These are phyloP conservation scores for Heterohyrax brucei DNA, from an alignment of 2,797 vertebrate genomes.

Conservation along the genomic window DNA sequence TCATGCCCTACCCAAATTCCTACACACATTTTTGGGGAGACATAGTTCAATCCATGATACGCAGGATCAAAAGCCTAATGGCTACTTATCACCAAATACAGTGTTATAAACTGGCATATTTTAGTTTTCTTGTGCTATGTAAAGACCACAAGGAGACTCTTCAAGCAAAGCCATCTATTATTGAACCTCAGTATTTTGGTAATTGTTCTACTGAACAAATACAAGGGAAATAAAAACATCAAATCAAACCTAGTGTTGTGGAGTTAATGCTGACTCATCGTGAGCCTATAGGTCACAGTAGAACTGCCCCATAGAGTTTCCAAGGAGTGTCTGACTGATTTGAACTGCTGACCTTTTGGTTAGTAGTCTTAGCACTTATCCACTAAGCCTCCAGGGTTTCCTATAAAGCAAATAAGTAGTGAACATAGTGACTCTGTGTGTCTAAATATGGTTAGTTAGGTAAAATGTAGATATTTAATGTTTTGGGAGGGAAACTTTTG, in stretches of 20 bases:
- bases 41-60: no score
- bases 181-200: background rate
- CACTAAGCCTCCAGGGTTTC: no score
- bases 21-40: no score
- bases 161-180: background rate
- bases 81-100: background rate
- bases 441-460: background rate
- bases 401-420: background rate
- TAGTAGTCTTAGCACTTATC: no score
- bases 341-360: no score
- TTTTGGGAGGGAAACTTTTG: background rate
- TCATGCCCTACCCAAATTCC: no score
- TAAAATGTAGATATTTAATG: conserved; percentile 10
- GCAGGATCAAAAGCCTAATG: background rate
- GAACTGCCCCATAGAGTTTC: no score
- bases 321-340: no score
- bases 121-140: conserved; percentile 16
- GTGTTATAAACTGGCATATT: background rate
- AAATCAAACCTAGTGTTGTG: no score
- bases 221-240: background rate
- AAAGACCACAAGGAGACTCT: conserved; percentile 23
- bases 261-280: no score
- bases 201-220: background rate
- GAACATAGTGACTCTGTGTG: background rate
- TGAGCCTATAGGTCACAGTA: no score